Conservation (phyloP, 2,888 invertebrate genomes). For the Drosophila neonasuta region DNA sequence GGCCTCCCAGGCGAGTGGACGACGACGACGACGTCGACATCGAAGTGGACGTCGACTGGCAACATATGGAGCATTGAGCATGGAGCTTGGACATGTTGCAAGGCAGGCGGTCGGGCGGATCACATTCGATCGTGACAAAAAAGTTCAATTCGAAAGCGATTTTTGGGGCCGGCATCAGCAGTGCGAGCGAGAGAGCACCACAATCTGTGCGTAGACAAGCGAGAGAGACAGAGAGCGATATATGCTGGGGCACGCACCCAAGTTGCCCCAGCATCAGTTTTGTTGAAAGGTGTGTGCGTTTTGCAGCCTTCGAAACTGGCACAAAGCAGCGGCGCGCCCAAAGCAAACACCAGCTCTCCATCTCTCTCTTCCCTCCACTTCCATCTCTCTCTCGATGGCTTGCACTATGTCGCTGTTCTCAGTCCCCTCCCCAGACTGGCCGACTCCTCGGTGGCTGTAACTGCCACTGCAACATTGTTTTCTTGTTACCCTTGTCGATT, state of each 20-base stretch:
- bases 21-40: slow-evolving; percentile 7
- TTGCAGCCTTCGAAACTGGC: slow-evolving; percentile 74
- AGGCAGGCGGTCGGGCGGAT: slow-evolving; percentile 10
- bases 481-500: neutral
- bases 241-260: slow-evolving; percentile 18
- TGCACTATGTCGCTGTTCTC: neutral
- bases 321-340: slow-evolving; percentile 43
- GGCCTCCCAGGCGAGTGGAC: slow-evolving; percentile 48
- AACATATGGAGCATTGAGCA: slow-evolving; percentile 16
- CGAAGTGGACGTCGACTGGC: slow-evolving; percentile 34
- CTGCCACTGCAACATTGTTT: slow-evolving; percentile 36
- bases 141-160: slow-evolving; percentile 77
- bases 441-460: slow-evolving; percentile 21
- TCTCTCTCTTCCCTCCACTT: neutral
- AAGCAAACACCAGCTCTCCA: slow-evolving; percentile 6
- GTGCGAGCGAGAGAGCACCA: slow-evolving; percentile 32
- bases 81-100: slow-evolving; percentile 13
- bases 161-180: slow-evolving; percentile 30
- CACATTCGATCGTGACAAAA: slow-evolving; percentile 63
- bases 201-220: slow-evolving; percentile 21
- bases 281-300: slow-evolving; percentile 27
- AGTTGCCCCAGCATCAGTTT: slow-evolving; percentile 19
- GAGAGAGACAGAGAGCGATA: neutral
- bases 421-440: slow-evolving; percentile 24
- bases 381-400: neutral